Evolutionary conservation across 2,888 invertebrate species (phyloP).

Genomic region (Athrips mouffetella): DNA sequence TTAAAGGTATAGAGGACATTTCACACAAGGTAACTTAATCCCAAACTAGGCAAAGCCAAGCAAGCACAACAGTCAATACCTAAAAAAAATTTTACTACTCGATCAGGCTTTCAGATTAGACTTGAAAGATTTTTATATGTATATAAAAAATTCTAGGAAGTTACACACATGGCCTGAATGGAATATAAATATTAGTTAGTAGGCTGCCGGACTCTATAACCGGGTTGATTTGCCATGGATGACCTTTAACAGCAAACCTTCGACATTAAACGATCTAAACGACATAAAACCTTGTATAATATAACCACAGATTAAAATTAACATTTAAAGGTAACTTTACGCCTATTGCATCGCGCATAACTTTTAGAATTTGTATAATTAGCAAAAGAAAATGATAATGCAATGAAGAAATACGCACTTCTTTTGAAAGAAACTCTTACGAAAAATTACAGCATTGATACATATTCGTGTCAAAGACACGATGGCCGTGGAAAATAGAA

Average conservation of each 20-base stretch:
- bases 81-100: too few relatives aligned
- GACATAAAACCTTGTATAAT: not conserved
- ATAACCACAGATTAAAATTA: not conserved
- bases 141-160: too few relatives aligned
- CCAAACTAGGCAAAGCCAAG: too few relatives aligned
- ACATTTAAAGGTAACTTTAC: too few relatives aligned
- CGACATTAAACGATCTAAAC: not conserved
- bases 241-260: not conserved
- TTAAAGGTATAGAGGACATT: too few relatives aligned
- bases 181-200: too few relatives aligned
- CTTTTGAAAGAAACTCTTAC: not conserved
- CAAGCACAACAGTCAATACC: too few relatives aligned
- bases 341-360: not conserved
- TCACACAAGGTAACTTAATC: too few relatives aligned
- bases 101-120: too few relatives aligned
- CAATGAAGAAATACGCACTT: not conserved
- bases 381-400: not conserved
- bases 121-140: too few relatives aligned
- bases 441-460: constrained; percentile 2
- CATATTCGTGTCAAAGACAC: constrained; percentile 2
- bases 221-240: not conserved
- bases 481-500: constrained; percentile 1
- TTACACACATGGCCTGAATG: too few relatives aligned
- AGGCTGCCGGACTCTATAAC: not conserved
- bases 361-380: not conserved